Base-by-base conservation (phyloP, 2,113 vertebrate genomes). In the Periophthalmodon schlosseri region DNA sequence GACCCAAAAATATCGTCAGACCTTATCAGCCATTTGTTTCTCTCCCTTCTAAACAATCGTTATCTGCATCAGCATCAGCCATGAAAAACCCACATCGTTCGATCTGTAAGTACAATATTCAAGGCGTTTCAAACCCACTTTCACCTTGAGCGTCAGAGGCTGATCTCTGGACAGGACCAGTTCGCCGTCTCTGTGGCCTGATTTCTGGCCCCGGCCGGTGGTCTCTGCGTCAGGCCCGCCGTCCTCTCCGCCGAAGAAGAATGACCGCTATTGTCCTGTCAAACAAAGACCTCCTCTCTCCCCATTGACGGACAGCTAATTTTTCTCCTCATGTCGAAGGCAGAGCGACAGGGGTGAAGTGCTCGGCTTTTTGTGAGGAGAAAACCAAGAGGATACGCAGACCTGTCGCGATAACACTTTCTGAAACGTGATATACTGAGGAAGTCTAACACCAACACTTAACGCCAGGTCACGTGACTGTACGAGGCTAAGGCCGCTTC, bases 201-300 rank as follows among this genome's bases (percentile, higher is more conserved):
- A 74, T 81, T 82, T 34, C 67, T 86, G 82, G 87, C 84, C 56
- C 77, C 7, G 78, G 34, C 71, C 60, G 69, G 60, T 68, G 77
- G 68, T 83, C 73, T 82, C 81, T 84, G 82, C 74, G 49, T 76
- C 80, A 52, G 50, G 73, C 80, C 84, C 20, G 76, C 83, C 82
- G 74, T 87, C 78, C 69, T 75, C 82, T 65, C 52, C 72, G 81
- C 87, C 87, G 82, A 90, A 83, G 90, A 86, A 90, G 91, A 94
- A 94, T 92, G 90, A 85, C 81, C 78, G 74, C 84, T 83, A 92
- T 94, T 94, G 93, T 94, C 86, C 68, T 24, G 0, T 9, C 36
- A 80, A 83, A 94, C 93, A 94, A 94, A 93, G 88, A 74, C 86
- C 8, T 83, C 73, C 87, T 91, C 86, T 91, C 80, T 80, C 44